Evolutionary conservation across 2,797 vertebrate genomes (phyloP).

Genomic region (Miichthys miiuy): DNA sequence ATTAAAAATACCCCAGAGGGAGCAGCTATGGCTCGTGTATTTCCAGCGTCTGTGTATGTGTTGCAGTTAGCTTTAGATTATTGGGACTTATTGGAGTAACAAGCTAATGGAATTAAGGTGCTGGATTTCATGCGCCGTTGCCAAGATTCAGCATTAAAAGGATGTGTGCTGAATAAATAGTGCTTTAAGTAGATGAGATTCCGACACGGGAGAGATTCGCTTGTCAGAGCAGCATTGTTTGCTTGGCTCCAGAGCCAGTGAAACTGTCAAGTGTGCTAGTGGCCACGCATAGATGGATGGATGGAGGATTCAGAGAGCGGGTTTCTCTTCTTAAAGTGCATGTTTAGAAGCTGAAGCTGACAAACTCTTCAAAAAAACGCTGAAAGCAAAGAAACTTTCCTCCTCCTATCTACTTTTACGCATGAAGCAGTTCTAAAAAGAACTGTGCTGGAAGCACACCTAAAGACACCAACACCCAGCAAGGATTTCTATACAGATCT

Average conservation of each 20-base stretch:
- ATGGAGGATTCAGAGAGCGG: constrained; percentile 48
- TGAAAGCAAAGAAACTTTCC: constrained; percentile 56
- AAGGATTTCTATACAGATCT: constrained; percentile 68
- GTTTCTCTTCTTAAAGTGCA: constrained; percentile 50
- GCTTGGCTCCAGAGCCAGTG: constrained; percentile 70
- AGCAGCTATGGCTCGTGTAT: constrained; percentile 57
- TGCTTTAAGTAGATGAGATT: constrained; percentile 83
- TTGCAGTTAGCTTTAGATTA: constrained; percentile 82
- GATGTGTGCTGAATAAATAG: constrained; percentile 84
- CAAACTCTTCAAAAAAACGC: constrained; percentile 67
- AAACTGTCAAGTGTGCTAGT: constrained; percentile 74
- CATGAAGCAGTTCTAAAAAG: constrained; percentile 50
- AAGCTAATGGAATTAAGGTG: constrained; percentile 87
- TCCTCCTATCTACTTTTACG: constrained; percentile 39
- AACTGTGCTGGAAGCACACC: constrained; percentile 68
- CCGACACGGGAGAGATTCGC: constrained; percentile 76
- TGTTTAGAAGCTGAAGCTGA: constrained; percentile 59
- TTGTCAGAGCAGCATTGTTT: constrained; percentile 79
- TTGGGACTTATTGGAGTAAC: constrained; percentile 85
- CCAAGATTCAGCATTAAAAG: constrained; percentile 85
- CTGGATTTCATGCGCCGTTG: constrained; percentile 81
- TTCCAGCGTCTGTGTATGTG: constrained; percentile 64
- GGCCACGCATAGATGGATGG: constrained; percentile 68
- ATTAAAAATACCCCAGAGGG: constrained; percentile 80
- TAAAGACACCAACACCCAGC: constrained; percentile 63